Base-by-base conservation (phyloP, 2,888 invertebrate genomes). In the Aphidoletes aphidimyza region DNA sequence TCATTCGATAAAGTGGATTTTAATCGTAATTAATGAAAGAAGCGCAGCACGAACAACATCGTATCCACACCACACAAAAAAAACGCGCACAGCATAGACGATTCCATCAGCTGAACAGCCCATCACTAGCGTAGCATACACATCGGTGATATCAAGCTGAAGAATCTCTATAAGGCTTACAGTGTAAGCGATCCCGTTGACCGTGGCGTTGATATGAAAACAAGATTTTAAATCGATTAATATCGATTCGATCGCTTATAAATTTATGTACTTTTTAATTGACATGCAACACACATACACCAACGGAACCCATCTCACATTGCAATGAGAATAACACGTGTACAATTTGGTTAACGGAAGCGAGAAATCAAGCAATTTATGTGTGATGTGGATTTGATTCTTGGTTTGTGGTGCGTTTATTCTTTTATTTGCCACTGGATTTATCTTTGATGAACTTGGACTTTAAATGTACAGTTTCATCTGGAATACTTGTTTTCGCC, bases 1-100 rank as follows among this genome's bases (percentile, higher is more conserved):
- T 5, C 34, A 69, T 69, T 30, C 69, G 69, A 69, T 69, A 69
- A 34, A 69, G 69, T 69, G 69, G 11, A 69, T 30, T 30, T 69
- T 34, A 30, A 69, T 69, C 69, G 69, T 69, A 69, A 69, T 69
- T 69, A 69, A 69, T 69, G 69, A 30, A 69, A 69, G 69, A 69
- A 30, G 30, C 14, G 9, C 69, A 69, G 30, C 69, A 30, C 30
- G 69, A 26, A 69, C 26, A 69, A n/a, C n/a, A n/a, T n/a, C n/a
- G n/a, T n/a, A n/a, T n/a, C n/a, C n/a, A n/a, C n/a, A n/a, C n/a
- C n/a, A n/a, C n/a, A n/a, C n/a, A n/a, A n/a, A n/a, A n/a, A n/a
- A n/a, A n/a, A n/a, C n/a, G n/a, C n/a, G n/a, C n/a, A n/a, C n/a
- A n/a, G n/a, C n/a, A n/a, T n/a, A n/a, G n/a, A n/a, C n/a, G n/a